Evolutionary conservation across 1,140 invertebrate genomes (phyloP).

Genomic region (Diabrotica undecimpunctata): DNA sequence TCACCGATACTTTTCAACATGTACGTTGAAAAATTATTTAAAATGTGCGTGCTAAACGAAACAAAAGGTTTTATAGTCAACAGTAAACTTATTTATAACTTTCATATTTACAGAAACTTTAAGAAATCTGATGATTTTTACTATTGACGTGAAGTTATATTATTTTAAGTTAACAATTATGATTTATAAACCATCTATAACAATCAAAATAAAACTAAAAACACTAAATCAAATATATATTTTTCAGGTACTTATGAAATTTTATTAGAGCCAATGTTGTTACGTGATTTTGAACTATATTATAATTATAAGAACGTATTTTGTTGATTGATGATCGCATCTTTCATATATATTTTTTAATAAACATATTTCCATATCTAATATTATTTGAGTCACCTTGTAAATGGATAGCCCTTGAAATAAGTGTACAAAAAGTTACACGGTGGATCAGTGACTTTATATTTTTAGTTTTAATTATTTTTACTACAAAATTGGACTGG

Average conservation of each 20-base stretch:
- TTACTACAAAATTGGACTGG: too few species aligned
- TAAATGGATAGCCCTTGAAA: not conserved
- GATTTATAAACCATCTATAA: constrained; percentile 1
- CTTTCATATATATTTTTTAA: constrained; percentile 3
- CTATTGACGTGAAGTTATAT: too few species aligned
- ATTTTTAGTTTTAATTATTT: too few species aligned
- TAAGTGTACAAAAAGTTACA: not conserved
- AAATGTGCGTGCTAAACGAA: too few species aligned
- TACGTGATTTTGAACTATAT: not conserved
- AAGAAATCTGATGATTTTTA: too few species aligned
- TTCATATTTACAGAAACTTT: too few species aligned
- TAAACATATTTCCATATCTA: not conserved
- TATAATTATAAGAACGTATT: not conserved
- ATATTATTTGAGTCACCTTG: not conserved
- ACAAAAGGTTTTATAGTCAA: too few species aligned
- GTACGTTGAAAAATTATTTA: too few species aligned
- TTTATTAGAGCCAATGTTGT: not conserved
- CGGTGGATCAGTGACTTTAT: too few species aligned
- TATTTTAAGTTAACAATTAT: not conserved
- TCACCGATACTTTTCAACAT: too few species aligned
- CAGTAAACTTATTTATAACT: too few species aligned
- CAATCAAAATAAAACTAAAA: constrained; percentile 3
- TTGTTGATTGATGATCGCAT: not conserved
- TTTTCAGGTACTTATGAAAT: not conserved
- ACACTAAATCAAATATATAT: constrained; percentile 4